Percentiles rank a stretch among this genome's conserved stretches.
Evolutionary conservation across 2,113 vertebrate genomes (phyloP).

Genomic region (Podilymbus podiceps): DNA sequence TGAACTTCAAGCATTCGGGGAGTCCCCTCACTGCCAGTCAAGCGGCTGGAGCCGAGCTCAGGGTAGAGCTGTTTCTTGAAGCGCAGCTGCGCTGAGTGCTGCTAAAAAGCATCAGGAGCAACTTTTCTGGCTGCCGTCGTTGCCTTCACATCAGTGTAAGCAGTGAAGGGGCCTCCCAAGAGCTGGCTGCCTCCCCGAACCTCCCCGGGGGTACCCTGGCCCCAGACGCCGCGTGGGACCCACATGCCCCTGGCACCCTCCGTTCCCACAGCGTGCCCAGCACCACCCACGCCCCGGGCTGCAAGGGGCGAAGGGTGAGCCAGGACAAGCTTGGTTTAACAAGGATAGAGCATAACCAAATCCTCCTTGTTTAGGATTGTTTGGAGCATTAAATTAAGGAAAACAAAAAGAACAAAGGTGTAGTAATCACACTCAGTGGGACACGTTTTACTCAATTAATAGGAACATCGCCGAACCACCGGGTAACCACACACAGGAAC

Average conservation of each 20-base stretch:
- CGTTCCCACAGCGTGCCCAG: background rate
- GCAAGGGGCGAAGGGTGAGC: rapidly evolving
- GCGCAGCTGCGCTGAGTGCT: background rate
- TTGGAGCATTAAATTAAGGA: background rate
- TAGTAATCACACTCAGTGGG: background rate
- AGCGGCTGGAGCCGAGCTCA: background rate
- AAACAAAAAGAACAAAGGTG: background rate
- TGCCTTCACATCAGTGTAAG: background rate
- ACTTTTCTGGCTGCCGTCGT: background rate
- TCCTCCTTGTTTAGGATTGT: background rate
- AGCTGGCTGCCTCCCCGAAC: background rate
- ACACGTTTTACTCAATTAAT: background rate
- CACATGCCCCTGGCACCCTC: rapidly evolving
- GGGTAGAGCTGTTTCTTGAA: background rate
- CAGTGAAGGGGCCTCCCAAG: background rate
- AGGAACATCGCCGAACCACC: background rate
- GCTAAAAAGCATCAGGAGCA: background rate
- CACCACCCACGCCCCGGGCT: background rate
- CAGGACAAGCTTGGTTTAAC: background rate
- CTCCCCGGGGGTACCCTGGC: rapidly evolving
- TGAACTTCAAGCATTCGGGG: background rate
- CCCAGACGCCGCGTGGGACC: background rate
- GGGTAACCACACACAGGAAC: background rate
- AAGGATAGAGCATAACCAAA: background rate
- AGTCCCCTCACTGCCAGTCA: background rate